Evolutionary conservation across 2,113 vertebrate species (phyloP).

Genomic region (Dasyprocta punctata): DNA sequence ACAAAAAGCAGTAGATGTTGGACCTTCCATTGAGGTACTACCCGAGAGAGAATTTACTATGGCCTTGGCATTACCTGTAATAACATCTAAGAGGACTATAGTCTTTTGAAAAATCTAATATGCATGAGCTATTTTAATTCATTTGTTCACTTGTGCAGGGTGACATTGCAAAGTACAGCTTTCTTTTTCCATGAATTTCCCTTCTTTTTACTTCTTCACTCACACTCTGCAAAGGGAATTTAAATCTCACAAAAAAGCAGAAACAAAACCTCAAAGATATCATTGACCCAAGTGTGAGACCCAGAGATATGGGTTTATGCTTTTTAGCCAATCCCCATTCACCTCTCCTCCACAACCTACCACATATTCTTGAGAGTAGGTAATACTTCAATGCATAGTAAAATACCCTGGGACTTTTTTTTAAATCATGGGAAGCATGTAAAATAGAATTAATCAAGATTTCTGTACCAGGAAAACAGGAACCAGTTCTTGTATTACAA

Average conservation of each 20-base stretch:
- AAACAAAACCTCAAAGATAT: background rate
- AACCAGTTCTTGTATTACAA: background rate
- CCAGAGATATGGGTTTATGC: background rate
- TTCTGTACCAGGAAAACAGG: background rate
- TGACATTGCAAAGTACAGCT: background rate
- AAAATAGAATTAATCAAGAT: background rate
- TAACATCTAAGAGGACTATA: background rate
- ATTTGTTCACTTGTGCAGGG: background rate
- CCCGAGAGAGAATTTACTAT: background rate
- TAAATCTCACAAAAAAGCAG: background rate
- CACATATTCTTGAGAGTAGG: background rate
- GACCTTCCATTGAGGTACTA: background rate
- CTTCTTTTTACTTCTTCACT: background rate
- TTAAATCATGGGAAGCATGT: background rate
- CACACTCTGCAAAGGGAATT: background rate
- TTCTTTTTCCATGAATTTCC: background rate
- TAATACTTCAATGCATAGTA: background rate
- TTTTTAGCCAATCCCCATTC: background rate
- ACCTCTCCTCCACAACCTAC: background rate
- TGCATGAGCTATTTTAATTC: background rate
- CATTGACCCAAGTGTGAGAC: background rate
- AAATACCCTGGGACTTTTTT: background rate
- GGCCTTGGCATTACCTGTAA: background rate
- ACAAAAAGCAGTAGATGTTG: background rate
- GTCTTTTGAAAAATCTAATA: conserved; percentile 16